phyloP scores from a whole-genome alignment of 1,140 invertebrate species.

The Tetragnatha versicolor region DNA sequence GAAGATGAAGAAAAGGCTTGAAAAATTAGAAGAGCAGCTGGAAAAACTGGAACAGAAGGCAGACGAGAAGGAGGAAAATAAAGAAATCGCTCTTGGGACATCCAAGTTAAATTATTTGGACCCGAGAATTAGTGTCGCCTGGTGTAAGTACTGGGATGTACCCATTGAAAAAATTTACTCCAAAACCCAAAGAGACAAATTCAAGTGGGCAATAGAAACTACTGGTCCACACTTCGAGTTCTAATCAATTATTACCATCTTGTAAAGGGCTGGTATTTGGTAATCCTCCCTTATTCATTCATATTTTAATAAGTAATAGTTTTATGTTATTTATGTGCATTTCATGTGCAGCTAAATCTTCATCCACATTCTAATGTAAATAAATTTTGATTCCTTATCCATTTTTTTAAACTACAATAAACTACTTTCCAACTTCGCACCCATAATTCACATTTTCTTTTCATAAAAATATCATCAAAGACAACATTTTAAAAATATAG shows the following conservation, averaged over 20 bases:
- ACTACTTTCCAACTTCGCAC: too few species aligned
- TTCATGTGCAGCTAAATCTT: too few species aligned
- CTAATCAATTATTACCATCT: constrained; percentile 52
- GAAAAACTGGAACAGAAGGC: constrained; percentile 93
- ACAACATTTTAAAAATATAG: too few species aligned
- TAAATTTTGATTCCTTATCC: too few species aligned
- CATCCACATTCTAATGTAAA: too few species aligned
- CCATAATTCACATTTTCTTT: too few species aligned
- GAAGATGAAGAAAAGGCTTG: constrained; percentile 89
- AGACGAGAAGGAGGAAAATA: constrained; percentile 98
- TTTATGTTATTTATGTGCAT: too few species aligned
- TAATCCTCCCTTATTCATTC: too few species aligned
- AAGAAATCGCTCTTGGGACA: constrained; percentile 97
- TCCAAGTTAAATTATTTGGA: constrained; percentile 99
- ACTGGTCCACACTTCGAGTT: constrained; percentile 83
- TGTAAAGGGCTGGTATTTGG: too few species aligned
- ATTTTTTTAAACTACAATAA: too few species aligned
- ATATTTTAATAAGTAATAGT: too few species aligned
- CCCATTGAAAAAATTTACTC: constrained; percentile 99
- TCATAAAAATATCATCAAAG: too few species aligned
- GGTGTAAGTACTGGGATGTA: constrained; percentile 96
- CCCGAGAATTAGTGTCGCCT: constrained; percentile 96
- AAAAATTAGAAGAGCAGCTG: constrained; percentile 87
- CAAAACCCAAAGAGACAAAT: constrained; percentile 98
- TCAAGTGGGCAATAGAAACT: constrained; percentile 99